Evolutionary conservation across 2,797 vertebrate genomes (phyloP).

Genomic region (Thaleichthys pacificus): DNA sequence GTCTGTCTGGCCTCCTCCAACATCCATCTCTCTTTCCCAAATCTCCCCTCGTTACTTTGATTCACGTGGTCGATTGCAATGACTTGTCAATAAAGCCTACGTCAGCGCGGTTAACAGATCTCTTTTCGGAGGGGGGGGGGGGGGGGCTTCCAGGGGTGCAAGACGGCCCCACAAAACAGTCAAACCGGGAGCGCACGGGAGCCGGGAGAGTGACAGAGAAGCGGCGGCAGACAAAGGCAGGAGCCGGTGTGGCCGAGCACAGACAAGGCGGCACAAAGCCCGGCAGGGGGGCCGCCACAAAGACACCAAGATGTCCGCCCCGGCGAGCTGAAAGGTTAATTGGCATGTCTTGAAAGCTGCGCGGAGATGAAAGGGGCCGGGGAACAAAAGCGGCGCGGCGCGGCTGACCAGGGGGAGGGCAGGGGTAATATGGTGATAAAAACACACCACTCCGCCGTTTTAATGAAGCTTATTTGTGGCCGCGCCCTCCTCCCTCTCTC

Average conservation of each 20-base stretch:
- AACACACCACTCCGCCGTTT: conserved; percentile 50
- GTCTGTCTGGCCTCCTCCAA: background rate
- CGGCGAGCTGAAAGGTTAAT: conserved; percentile 78
- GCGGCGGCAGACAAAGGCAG: conserved; percentile 61
- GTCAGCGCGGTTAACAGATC: conserved; percentile 45
- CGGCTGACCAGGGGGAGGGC: conserved; percentile 64
- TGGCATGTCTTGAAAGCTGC: conserved; percentile 78
- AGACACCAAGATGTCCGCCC: conserved; percentile 74
- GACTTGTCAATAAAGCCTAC: conserved; percentile 23
- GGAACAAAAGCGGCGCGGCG: conserved; percentile 73
- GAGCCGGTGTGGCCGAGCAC: conserved; percentile 62
- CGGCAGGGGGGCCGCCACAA: conserved; percentile 68
- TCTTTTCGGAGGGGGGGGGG: background rate
- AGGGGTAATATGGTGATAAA: conserved; percentile 71
- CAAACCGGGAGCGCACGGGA: conserved; percentile 28
- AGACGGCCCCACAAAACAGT: background rate
- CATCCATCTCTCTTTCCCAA: background rate
- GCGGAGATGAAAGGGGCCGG: conserved; percentile 71
- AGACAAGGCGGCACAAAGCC: conserved; percentile 71
- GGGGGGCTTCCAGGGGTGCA: background rate
- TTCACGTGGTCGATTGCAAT: conserved; percentile 28
- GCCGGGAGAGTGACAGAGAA: conserved; percentile 62
- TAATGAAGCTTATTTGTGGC: conserved; percentile 46
- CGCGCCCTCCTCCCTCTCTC: conserved; percentile 26
- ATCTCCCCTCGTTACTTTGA: conserved; percentile 18